These are phyloP conservation scores for Coreius guichenoti DNA, from an alignment of 2,797 vertebrate species.

Conservation along the genomic window DNA sequence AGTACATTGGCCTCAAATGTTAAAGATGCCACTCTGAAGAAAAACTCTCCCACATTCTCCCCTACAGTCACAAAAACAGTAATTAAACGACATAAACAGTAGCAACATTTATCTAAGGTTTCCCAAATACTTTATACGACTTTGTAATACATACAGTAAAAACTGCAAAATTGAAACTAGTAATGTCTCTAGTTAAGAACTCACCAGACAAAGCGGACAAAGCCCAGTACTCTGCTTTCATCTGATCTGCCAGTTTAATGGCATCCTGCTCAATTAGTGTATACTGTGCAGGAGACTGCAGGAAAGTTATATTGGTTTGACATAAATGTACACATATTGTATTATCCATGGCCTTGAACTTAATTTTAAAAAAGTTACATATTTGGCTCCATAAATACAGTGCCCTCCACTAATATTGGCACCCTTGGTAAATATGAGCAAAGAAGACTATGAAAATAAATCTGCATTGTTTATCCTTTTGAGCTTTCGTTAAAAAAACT, in stretches of 20 bases:
- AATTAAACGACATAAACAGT: background rate
- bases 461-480: too few relatives aligned
- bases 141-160: background rate
- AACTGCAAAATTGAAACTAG: background rate
- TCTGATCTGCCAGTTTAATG: slow-evolving; percentile 89
- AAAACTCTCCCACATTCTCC: slow-evolving; percentile 95
- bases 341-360: background rate
- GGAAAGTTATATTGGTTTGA: background rate
- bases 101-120: background rate
- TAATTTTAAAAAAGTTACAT: too few relatives aligned
- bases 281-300: slow-evolving; percentile 90
- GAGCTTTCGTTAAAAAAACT: too few relatives aligned
- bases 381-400: too few relatives aligned
- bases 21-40: slow-evolving; percentile 92
- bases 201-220: slow-evolving; percentile 91
- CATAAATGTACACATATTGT: background rate
- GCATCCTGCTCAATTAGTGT: slow-evolving; percentile 88
- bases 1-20: slow-evolving; percentile 92
- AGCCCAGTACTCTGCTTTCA: slow-evolving; percentile 93
- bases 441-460: too few relatives aligned
- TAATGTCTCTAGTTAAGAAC: background rate
- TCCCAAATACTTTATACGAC: background rate
- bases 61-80: slow-evolving; percentile 72
- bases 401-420: too few relatives aligned
- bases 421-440: too few relatives aligned